These are phyloP conservation scores for Cyrtorhinus lividipennis DNA, from an alignment of 1,140 invertebrate species.

Conservation along the genomic window DNA sequence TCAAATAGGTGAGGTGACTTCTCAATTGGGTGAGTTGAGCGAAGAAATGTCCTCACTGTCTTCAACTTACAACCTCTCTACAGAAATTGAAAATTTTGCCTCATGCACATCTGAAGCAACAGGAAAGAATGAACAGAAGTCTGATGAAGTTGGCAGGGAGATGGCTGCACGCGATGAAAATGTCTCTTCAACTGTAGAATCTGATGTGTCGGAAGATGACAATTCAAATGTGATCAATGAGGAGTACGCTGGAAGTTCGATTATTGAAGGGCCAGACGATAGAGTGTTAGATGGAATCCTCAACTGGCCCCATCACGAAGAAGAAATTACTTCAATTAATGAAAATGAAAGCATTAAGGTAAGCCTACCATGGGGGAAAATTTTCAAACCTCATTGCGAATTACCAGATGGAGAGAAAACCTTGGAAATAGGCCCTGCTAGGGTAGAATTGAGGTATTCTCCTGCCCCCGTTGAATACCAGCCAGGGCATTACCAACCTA, in stretches of 20 bases:
- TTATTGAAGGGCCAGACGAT: not conserved
- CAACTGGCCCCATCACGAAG: not conserved
- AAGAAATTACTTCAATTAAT: constrained; percentile 6
- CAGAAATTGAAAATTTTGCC: no score
- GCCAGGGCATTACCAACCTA: not conserved
- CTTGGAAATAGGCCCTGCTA: not conserved
- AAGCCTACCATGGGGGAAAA: not conserved
- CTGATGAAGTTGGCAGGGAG: not conserved
- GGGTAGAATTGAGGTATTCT: not conserved
- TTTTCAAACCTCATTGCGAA: not conserved
- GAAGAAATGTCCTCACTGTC: no score
- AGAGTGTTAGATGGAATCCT: not conserved
- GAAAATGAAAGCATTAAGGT: constrained; percentile 11
- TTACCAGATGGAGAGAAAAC: not conserved
- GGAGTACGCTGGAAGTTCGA: not conserved
- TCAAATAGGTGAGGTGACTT: not conserved
- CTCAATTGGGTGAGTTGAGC: not conserved
- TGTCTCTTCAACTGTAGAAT: not conserved
- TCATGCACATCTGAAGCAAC: no score
- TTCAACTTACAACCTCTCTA: no score
- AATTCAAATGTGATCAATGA: not conserved
- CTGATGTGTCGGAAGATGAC: not conserved
- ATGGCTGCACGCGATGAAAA: not conserved
- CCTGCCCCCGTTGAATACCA: not conserved
- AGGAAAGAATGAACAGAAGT: not conserved